phyloP scores from a whole-genome alignment of 1,140 invertebrate genomes.

The Drosophila nannoptera region DNA sequence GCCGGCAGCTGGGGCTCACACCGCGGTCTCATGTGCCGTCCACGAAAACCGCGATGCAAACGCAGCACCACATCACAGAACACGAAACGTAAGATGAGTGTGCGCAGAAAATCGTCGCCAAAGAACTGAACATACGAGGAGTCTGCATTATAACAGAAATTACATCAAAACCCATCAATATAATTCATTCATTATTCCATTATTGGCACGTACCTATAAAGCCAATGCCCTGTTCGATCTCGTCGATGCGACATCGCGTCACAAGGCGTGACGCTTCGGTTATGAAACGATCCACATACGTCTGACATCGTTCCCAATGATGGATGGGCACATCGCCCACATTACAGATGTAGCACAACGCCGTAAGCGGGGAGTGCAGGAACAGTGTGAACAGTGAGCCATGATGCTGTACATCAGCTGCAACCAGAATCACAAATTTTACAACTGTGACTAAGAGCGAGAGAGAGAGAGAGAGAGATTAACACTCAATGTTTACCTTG shows the following conservation, averaged over 20 bases:
- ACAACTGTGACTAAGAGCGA: neutral
- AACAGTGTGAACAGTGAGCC: constrained; percentile 97
- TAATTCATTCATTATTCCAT: neutral
- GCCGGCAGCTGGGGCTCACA: constrained; percentile 93
- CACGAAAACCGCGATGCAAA: constrained; percentile 89
- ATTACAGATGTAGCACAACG: constrained; percentile 95
- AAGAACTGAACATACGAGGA: constrained; percentile 91
- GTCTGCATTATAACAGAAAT: constrained; percentile 81
- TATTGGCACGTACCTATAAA: constrained; percentile 65
- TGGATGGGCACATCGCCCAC: constrained; percentile 90
- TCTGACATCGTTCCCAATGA: constrained; percentile 94
- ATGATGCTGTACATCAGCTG: constrained; percentile 91
- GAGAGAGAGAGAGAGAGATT: no score
- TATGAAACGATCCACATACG: constrained; percentile 93
- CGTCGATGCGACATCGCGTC: constrained; percentile 90
- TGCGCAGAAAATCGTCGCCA: constrained; percentile 94
- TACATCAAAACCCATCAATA: no score
- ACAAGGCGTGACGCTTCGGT: constrained; percentile 92
- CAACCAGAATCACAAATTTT: neutral
- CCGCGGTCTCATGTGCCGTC: constrained; percentile 90
- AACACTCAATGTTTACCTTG: constrained; percentile 82
- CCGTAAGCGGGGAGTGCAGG: constrained; percentile 95
- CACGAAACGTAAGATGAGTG: constrained; percentile 92
- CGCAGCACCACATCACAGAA: constrained; percentile 95
- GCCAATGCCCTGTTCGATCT: constrained; percentile 80